A percentile compares a stretch with the other conserved stretches of the same genome.
phyloP scores from a whole-genome alignment of 1,140 invertebrate genomes.

The Aphis gossypii region DNA sequence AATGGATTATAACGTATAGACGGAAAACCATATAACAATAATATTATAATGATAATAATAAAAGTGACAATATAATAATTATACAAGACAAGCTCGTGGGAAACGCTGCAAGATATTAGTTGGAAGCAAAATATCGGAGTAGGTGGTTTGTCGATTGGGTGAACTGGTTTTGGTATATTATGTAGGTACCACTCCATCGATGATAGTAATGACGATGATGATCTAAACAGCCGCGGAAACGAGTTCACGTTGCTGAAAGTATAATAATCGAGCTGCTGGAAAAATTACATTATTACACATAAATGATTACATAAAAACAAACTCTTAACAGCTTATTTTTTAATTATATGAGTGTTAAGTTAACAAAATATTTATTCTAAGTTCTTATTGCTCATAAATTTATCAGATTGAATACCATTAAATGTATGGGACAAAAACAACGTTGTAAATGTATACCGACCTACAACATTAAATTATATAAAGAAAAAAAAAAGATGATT shows the following conservation, averaged over 20 bases:
- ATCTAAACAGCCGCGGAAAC: neutral
- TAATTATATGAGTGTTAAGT: neutral
- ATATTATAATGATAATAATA: constrained; percentile 19
- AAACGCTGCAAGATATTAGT: constrained; percentile 23
- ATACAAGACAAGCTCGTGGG: constrained; percentile 23
- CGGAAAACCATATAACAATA: neutral
- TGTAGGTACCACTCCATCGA: neutral
- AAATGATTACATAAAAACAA: neutral
- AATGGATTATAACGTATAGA: too few relatives aligned
- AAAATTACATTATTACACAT: neutral
- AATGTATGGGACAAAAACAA: neutral
- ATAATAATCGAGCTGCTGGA: neutral
- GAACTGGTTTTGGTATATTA: constrained; percentile 23
- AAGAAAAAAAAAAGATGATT: neutral
- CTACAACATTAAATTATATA: neutral
- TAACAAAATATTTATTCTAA: neutral
- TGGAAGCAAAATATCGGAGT: neutral
- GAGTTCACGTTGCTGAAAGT: neutral
- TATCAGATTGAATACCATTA: neutral
- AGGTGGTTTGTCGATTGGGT: neutral
- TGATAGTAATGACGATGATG: neutral
- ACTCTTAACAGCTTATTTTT: neutral
- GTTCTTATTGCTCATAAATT: neutral
- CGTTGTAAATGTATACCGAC: neutral
- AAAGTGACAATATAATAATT: constrained; percentile 40